phyloP scores from a whole-genome alignment of 2,797 vertebrate species.

The Pipistrellus nathusii region DNA sequence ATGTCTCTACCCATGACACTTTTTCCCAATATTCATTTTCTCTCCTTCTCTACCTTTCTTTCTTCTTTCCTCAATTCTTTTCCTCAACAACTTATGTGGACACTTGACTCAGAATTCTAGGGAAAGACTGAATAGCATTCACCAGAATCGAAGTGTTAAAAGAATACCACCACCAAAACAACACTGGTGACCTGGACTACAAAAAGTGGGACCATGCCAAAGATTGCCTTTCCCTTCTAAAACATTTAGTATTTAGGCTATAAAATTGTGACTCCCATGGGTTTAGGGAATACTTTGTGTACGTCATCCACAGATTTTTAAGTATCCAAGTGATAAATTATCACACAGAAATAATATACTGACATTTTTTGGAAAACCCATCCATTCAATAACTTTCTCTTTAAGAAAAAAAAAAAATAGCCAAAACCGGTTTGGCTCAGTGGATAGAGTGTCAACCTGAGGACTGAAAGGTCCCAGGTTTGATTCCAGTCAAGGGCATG shows the following conservation, averaged over 20 bases:
- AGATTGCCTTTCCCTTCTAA: background rate
- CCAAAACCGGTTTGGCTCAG: no score
- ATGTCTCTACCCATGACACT: background rate
- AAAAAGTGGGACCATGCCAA: background rate
- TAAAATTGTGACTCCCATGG: background rate
- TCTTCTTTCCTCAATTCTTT: constrained; percentile 27
- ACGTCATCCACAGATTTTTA: background rate
- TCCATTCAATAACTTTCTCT: background rate
- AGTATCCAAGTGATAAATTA: constrained; percentile 18
- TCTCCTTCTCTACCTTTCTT: background rate
- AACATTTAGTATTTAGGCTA: background rate
- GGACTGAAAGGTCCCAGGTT: no score
- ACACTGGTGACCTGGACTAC: background rate
- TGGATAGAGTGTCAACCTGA: no score
- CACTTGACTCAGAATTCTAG: constrained; percentile 43
- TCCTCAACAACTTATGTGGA: background rate
- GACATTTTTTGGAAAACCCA: constrained; percentile 17
- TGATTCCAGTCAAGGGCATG: no score
- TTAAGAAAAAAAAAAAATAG: constrained; percentile 14
- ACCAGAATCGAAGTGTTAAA: background rate
- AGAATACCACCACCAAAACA: background rate
- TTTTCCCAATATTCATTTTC: background rate
- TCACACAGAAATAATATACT: constrained; percentile 36
- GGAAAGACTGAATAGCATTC: background rate
- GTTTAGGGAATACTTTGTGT: background rate